A percentile compares a stretch with the other conserved stretches of the same genome.
Conservation (phyloP, 2,888 invertebrate genomes). For the Drosophila multiciliata region DNA sequence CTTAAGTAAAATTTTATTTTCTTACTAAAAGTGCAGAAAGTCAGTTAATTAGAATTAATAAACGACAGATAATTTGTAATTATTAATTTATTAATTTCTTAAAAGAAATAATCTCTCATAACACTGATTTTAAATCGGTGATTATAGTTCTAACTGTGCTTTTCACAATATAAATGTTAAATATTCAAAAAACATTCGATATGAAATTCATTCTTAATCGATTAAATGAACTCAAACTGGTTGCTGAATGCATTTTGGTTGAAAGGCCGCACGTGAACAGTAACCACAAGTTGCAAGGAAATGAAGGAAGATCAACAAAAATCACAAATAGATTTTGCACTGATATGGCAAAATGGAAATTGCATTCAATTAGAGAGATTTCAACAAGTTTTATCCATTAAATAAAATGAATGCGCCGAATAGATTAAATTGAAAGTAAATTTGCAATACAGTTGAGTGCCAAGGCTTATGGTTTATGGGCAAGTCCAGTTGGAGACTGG, state of each 20-base stretch:
- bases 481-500: constrained; percentile 36
- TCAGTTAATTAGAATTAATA: neutral
- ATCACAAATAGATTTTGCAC: constrained; percentile 48
- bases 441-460: constrained; percentile 38
- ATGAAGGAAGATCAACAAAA: constrained; percentile 17
- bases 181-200: neutral
- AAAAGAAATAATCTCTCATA: neutral
- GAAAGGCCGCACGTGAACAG: constrained; percentile 13
- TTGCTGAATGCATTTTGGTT: constrained; percentile 37
- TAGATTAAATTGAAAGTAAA: constrained; percentile 54
- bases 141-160: too few species aligned
- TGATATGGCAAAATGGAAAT: constrained; percentile 54
- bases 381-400: constrained; percentile 70
- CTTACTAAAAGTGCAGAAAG: too few species aligned
- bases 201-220: constrained; percentile 28
- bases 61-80: neutral
- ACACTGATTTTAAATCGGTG: neutral
- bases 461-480: constrained; percentile 43
- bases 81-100: neutral
- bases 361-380: constrained; percentile 49
- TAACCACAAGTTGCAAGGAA: constrained; percentile 29
- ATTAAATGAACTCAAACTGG: constrained; percentile 27
- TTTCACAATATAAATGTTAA: neutral
- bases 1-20: too few species aligned
- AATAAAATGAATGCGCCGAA: constrained; percentile 45